A percentile compares a stretch with the other conserved stretches of the same genome.
These are phyloP conservation scores for Chionoecetes opilio DNA, from an alignment of 1,140 invertebrate genomes.

Conservation along the genomic window DNA sequence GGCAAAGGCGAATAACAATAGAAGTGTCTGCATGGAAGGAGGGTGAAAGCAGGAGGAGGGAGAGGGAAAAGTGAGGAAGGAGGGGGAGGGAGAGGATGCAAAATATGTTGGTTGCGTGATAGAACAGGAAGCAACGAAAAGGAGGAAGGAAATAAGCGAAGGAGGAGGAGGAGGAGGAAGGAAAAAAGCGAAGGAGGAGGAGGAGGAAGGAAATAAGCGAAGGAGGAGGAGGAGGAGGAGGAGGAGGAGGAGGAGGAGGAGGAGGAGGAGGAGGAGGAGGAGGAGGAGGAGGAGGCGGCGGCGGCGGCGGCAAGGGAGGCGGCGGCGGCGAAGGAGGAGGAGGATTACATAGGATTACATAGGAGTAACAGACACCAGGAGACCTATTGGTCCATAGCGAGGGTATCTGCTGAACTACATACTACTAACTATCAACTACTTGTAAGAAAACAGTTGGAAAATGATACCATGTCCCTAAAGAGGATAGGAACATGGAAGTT, in stretches of 20 bases:
- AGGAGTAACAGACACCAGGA: too few relatives aligned
- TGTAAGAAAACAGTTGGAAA: too few relatives aligned
- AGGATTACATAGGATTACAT: too few relatives aligned
- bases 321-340: too few relatives aligned
- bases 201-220: neutral
- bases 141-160: neutral
- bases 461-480: too few relatives aligned
- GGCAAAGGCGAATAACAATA: neutral
- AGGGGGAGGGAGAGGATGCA: too few relatives aligned
- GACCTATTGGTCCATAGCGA: too few relatives aligned
- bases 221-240: neutral
- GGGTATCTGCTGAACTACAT: too few relatives aligned
- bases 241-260: neutral
- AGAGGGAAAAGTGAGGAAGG: neutral
- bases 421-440: too few relatives aligned
- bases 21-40: neutral
- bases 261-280: neutral
- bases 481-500: too few relatives aligned
- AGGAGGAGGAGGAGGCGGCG: neutral
- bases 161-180: neutral
- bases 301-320: neutral
- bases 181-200: neutral
- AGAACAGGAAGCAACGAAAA: neutral
- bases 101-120: neutral
- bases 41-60: neutral